Percentiles rank a stretch among this genome's conserved stretches.
Evolutionary conservation across 2,888 invertebrate species (phyloP).

Genomic region (Elgonia sp.): DNA sequence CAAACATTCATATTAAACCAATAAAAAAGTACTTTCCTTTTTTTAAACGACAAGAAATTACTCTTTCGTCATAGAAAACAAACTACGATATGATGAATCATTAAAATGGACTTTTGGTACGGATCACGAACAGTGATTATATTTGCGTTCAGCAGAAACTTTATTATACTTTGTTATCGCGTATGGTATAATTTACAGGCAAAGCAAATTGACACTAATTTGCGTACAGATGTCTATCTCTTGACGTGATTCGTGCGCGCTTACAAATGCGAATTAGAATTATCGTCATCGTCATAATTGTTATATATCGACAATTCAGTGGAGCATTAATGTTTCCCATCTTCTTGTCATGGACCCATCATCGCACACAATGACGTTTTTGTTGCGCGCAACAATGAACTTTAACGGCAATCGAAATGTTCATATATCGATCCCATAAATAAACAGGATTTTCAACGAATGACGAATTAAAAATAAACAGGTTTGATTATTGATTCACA

Average conservation of each 20-base stretch:
- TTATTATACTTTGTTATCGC: constrained; percentile 68
- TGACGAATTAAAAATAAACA: constrained; percentile 44
- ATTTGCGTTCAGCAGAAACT: constrained; percentile 34
- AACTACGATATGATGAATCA: too few relatives aligned
- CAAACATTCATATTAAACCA: too few relatives aligned
- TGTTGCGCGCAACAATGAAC: constrained; percentile 49
- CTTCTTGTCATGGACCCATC: constrained; percentile 61
- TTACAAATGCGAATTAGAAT: constrained; percentile 64
- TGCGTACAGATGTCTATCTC: constrained; percentile 67
- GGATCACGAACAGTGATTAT: constrained; percentile 26
- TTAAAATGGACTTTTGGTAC: constrained; percentile 1
- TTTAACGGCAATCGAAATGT: constrained; percentile 55
- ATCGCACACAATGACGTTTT: constrained; percentile 55
- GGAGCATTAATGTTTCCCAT: constrained; percentile 60
- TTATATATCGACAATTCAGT: constrained; percentile 64
- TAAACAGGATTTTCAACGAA: constrained; percentile 49
- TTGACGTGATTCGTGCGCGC: constrained; percentile 59
- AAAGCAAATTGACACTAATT: constrained; percentile 65
- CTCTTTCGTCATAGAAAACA: too few relatives aligned
- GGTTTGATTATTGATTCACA: constrained; percentile 7
- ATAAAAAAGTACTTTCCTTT: too few relatives aligned
- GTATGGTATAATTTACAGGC: constrained; percentile 51
- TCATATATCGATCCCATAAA: constrained; percentile 46
- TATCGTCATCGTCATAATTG: constrained; percentile 67
- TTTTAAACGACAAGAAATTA: too few relatives aligned